Evolutionary conservation across 2,888 invertebrate species (phyloP).

Genomic region (Cynaeus angustus): DNA sequence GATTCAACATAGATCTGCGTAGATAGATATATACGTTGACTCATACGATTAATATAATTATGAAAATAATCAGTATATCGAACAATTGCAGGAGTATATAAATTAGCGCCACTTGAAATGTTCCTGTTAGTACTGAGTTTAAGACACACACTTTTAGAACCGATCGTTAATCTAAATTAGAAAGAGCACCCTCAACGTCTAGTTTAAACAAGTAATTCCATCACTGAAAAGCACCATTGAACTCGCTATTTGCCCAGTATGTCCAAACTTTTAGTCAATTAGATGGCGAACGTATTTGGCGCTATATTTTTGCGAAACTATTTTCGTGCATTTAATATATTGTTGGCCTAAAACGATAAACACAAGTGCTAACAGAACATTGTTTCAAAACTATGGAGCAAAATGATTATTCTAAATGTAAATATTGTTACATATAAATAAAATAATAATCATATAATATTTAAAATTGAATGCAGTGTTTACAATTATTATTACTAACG

Average conservation of each 20-base stretch:
- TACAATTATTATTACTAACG: conserved; percentile 55
- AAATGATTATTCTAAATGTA: conserved; percentile 75
- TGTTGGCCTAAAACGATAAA: conserved; percentile 62
- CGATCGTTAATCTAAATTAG: conserved; percentile 34
- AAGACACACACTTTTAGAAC: conserved; percentile 47
- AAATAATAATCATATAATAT: conserved; percentile 66
- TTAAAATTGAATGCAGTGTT: conserved; percentile 64
- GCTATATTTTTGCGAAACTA: conserved; percentile 59
- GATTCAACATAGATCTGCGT: conserved; percentile 66
- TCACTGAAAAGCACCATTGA: conserved; percentile 40
- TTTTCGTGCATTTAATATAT: conserved; percentile 56
- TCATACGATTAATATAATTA: conserved; percentile 63
- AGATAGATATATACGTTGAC: conserved; percentile 65
- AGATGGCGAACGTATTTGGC: conserved; percentile 61
- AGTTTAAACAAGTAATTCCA: conserved; percentile 36
- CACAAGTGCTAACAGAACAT: conserved; percentile 61
- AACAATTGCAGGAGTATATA: conserved; percentile 65
- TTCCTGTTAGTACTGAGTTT: conserved; percentile 65
- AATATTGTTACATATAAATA: conserved; percentile 74
- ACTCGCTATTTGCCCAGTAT: conserved; percentile 51
- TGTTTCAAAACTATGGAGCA: conserved; percentile 64
- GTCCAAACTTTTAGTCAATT: conserved; percentile 66
- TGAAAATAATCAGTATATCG: conserved; percentile 67
- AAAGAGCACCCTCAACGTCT: conserved; percentile 40
- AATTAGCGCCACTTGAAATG: conserved; percentile 64